phyloP scores from a whole-genome alignment of 2,113 vertebrate genomes.

The Herpetotheres cachinnans region DNA sequence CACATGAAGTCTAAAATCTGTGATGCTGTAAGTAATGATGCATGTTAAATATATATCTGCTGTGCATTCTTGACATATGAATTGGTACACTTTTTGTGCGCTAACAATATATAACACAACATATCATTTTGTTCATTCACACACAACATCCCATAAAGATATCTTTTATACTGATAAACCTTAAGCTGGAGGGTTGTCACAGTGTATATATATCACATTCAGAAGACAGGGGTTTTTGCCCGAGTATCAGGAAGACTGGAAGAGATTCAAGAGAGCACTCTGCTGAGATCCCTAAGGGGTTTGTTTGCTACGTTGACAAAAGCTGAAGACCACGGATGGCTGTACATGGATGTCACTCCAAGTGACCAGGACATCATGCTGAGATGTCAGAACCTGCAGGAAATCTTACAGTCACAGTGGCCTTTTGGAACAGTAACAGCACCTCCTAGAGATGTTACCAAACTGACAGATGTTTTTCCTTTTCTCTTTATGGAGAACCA shows the following conservation, averaged over 20 bases:
- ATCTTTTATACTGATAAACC: neutral
- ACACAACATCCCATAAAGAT: neutral
- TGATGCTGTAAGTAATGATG: neutral
- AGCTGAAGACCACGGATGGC: neutral
- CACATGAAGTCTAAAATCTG: neutral
- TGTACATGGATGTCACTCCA: neutral
- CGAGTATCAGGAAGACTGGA: neutral
- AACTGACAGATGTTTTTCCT: neutral
- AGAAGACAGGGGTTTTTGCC: rapidly evolving
- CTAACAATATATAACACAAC: neutral
- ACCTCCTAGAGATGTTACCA: neutral
- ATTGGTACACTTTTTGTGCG: neutral
- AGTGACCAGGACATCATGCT: neutral
- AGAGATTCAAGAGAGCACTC: neutral
- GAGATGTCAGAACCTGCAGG: neutral
- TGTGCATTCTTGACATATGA: neutral
- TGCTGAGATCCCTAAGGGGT: neutral
- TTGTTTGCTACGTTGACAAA: neutral
- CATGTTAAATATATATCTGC: neutral
- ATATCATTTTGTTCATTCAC: neutral
- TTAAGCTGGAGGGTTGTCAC: neutral
- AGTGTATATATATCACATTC: neutral
- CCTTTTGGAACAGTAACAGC: neutral
- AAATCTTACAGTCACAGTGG: neutral
- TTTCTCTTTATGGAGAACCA: neutral